Evolutionary conservation across 2,797 vertebrate genomes (phyloP), one percentile per base, ranked within the genome.

Genomic region (Acipenser oxyrinchus): DNA sequence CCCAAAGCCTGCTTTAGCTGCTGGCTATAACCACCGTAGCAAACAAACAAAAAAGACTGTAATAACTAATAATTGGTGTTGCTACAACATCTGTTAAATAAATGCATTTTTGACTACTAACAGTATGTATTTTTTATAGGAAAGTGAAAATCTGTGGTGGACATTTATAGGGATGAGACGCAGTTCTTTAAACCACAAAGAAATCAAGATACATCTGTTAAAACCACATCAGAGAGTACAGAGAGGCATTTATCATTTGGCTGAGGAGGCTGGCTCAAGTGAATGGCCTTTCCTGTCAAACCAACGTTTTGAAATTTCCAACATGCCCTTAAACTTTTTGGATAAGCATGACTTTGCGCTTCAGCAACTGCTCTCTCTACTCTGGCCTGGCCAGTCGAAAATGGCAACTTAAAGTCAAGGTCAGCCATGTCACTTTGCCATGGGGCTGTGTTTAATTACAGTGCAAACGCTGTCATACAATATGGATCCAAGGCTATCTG

Each of bases 201-300:
- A 94, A 94, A 94, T 94, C 90, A 92, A 94, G 92, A 95, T 91
- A 93, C 91, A 95, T 95, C 93, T 95, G 94, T 90, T 89, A 86
- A 89, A 92, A 90, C 93, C 93, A 94, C 94, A 96, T 96, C 91
- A 94, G 91, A 96, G 87, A 85, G 84, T 84, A 78, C 77, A 77
- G 88, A 75, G 75, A 83, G 83, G 83, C 88, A 88, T 90, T 91
- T 92, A 91, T 91, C 89, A 91, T 84, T 83, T 84, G 87, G 83
- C 86, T 88, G 87, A 89, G 82, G 84, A 91, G 87, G 85, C 83
- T 87, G 85, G 84, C 84, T 86, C 82, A 84, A 84, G 83, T 81
- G 82, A 87, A 82, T 82, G 77, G 86, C 86, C 87, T 86, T 85
- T 89, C 83, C 87, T 91, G 90, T 91, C 87, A 91, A 89, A 89